Evolutionary conservation across 92 coral and sea anemone genomes (phyloP), one percentile per base, ranked within the genome.

Genomic region (Umimayanthus chanpuru): DNA sequence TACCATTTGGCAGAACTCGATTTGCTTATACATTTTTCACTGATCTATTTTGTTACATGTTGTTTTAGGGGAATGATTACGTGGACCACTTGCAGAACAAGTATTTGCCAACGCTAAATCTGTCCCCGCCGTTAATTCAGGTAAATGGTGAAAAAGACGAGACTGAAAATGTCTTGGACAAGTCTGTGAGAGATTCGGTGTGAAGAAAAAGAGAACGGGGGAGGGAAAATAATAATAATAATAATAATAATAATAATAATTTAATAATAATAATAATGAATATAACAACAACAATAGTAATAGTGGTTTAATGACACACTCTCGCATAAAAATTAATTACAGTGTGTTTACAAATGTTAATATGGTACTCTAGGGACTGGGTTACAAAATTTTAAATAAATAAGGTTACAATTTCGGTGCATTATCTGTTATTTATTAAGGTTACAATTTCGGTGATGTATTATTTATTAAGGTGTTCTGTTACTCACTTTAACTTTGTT

Each of bases 61-160:
- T 49, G 41, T 78, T 44, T 29, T 86, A 97, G 99, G 98, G 97
- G 41, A 90, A 87, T 40, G 98, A 95, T 71, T 94, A 94, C 43
- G 78, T 97, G 68, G 89, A 91, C 36, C 95, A 92, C 90, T 90
- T 97, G 5, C 96, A 92, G 87, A 88, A 79, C 85, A 91, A 94
- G 67, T 97, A 97, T 77, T 91, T 97, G 50, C 98, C 98, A 53
- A 95, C 98, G 32, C 93, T 97, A 3, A 92, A 94, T 36, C 89
- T 97, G 66, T 85, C 99, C 47, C 98, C 99, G 20, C 89, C 84
- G 38, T 86, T 94, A 21, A 90, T 95, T 43, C 99, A 97, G 98
- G 99, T 97, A 76, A 85, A 73, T 61, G 0, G 28, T 39, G 64
- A 5, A 21, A 56, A 10, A 4, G 20, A 9, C 39, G 36, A 16